Conservation (phyloP, 2,888 invertebrate genomes). For the Carcina quercana region DNA sequence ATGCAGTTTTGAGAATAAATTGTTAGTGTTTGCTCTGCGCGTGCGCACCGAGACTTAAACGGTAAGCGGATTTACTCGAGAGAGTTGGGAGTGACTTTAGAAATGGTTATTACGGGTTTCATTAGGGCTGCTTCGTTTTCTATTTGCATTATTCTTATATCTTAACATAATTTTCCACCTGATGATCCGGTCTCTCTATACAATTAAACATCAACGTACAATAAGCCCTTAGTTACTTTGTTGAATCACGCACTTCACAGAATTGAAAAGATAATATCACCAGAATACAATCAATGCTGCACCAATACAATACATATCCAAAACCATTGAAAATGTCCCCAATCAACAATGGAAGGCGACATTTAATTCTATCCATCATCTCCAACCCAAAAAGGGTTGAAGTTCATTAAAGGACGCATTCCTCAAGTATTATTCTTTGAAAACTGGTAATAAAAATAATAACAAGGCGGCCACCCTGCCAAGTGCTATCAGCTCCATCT, state of each 20-base stretch:
- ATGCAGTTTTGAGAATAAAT: conserved; percentile 67
- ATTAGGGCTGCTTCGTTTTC: conserved; percentile 27
- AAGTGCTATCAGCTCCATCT: conserved; percentile 75
- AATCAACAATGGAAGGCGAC: conserved; percentile 68
- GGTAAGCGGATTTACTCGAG: conserved; percentile 50
- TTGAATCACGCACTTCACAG: too few relatives aligned
- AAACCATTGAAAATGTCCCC: conserved; percentile 60
- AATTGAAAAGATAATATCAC: conserved; percentile 11
- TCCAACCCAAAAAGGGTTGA: conserved; percentile 68
- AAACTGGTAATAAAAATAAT: conserved; percentile 74
- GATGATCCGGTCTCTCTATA: too few relatives aligned
- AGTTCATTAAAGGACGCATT: conserved; percentile 73
- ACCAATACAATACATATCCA: conserved; percentile 30
- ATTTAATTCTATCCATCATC: conserved; percentile 73
- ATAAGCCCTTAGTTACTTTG: too few relatives aligned
- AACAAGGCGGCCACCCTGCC: conserved; percentile 74
- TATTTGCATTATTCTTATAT: too few relatives aligned
- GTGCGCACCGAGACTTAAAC: conserved; percentile 46
- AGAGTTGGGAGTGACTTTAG: conserved; percentile 47
- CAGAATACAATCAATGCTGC: conserved; percentile 39
- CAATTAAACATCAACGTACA: too few relatives aligned
- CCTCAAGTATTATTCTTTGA: conserved; percentile 73
- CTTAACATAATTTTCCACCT: too few relatives aligned
- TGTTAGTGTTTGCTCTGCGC: conserved; percentile 41
- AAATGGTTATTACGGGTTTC: conserved; percentile 34